Evolutionary conservation across 2,113 vertebrate genomes (phyloP).

Genomic region (Cynopterus brachyotis): DNA sequence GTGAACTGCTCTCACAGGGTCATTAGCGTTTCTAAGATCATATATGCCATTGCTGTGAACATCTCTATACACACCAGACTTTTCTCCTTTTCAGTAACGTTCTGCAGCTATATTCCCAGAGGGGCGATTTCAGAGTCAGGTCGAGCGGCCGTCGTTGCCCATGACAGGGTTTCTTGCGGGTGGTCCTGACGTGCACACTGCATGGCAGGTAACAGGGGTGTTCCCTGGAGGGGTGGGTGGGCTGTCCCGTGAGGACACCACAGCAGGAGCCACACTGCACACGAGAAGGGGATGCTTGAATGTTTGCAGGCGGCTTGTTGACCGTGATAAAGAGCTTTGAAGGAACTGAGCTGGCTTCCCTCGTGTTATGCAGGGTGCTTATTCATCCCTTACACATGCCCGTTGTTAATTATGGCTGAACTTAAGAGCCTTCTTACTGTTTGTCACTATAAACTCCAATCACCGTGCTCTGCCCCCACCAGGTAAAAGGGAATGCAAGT

Average conservation of each 20-base stretch:
- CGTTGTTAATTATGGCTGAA: background rate
- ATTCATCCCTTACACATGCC: background rate
- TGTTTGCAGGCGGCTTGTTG: background rate
- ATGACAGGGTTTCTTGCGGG: background rate
- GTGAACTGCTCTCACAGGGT: background rate
- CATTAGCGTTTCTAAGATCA: background rate
- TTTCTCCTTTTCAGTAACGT: background rate
- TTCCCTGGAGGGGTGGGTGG: no score
- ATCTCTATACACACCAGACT: background rate
- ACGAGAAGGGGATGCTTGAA: background rate
- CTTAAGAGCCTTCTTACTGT: background rate
- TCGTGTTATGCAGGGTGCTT: background rate
- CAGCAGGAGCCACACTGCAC: no score
- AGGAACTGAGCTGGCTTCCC: background rate
- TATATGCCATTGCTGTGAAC: background rate
- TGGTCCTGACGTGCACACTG: background rate
- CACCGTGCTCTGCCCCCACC: no score
- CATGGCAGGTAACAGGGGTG: rapidly evolving
- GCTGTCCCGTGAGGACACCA: rapidly evolving
- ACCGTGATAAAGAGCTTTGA: background rate
- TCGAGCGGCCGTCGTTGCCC: background rate
- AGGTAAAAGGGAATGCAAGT: background rate
- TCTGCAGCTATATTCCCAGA: background rate
- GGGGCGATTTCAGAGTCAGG: background rate
- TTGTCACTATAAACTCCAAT: background rate